Conservation (phyloP, 2,113 vertebrate genomes). For the Gallinago jamesoni region DNA sequence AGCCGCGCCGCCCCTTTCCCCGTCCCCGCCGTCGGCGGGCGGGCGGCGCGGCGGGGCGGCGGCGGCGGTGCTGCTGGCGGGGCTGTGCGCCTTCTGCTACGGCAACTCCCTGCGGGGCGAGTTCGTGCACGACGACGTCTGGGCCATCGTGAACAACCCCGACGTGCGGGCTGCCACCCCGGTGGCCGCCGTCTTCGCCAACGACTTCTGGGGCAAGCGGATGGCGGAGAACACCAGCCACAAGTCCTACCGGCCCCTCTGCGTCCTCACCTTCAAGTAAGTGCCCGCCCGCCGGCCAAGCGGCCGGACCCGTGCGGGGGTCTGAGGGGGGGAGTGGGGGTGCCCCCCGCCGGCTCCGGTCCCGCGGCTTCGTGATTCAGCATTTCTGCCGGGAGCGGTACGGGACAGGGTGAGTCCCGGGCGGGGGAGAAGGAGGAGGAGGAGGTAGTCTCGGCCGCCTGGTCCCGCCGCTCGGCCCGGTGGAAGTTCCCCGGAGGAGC, state of each 20-base stretch:
- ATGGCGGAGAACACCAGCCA: conserved; percentile 95
- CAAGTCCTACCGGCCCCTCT: conserved; percentile 96
- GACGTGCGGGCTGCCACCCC: conserved; percentile 83
- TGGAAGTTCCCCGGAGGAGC: neutral
- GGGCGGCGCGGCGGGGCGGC: conserved; percentile 30
- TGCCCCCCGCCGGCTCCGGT: neutral
- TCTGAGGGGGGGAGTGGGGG: neutral
- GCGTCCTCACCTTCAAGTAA: conserved; percentile 95
- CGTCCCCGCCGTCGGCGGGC: neutral
- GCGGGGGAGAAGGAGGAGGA: too few relatives aligned
- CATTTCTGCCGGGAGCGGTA: conserved; percentile 7
- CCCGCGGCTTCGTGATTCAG: conserved; percentile 63
- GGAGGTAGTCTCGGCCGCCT: neutral
- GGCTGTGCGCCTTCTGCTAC: conserved; percentile 85
- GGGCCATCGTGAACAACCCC: conserved; percentile 95
- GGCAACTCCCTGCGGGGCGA: conserved; percentile 87
- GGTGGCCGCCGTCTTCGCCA: conserved; percentile 81
- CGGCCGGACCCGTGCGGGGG: neutral
- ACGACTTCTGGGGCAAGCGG: conserved; percentile 98
- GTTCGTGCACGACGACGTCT: conserved; percentile 97
- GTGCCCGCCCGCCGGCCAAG: conserved; percentile 1
- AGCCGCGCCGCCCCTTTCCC: neutral
- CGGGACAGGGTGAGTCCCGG: neutral
- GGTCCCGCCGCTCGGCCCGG: neutral
- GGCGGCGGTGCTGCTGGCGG: conserved; percentile 64